Evolutionary conservation across 1,140 invertebrate species (phyloP), one percentile per base, ranked within the genome.

Genomic region (Adelges cooleyi): DNA sequence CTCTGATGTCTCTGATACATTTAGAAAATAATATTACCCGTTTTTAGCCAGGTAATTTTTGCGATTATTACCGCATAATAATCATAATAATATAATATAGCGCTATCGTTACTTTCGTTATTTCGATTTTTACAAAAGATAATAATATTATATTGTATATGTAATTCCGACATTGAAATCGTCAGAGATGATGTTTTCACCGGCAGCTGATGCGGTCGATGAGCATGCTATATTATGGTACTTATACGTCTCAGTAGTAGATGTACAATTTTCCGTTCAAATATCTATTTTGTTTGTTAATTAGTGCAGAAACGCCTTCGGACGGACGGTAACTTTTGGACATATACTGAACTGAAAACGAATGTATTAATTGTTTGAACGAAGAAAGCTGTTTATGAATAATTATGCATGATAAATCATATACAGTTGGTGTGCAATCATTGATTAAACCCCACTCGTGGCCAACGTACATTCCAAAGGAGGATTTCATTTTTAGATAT

Each of bases 221-320:
- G 42, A 29, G 22, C 3, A 46, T 44, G 13, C 36, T 38, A 8
- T 38, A 38, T 8, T 38, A 40, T 22, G 42, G 22, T 18, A 42
- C 15, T 17, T 44, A 59, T 59, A 17, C n/a, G 20, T 59, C 27
- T 15, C 22, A 46, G 27, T 46, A 48, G 46, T 48, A 62, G 29
- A 29, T 10, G 20, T 10, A 13, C 22, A 46, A 62, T 29, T 11
- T 10, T 42, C 33, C 18, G 10, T 29, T 33, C 11, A 3, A 17
- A 62, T n/a, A n/a, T 62, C 56, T 23, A 62, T 62, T 62, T 29
- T 62, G 25, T 62, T 48, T 46, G 56, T 62, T 62, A 48, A 62
- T 62, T 42, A 25, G 44, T 48, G 42, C 42, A 62, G 42, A 62
- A 62, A 62, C 46, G 40, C 46, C 53, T 44, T 5, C 18, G 25